Evolutionary conservation across 2,888 invertebrate genomes (phyloP), one percentile per base, ranked within the genome.

Genomic region (Polyploca ridens): DNA sequence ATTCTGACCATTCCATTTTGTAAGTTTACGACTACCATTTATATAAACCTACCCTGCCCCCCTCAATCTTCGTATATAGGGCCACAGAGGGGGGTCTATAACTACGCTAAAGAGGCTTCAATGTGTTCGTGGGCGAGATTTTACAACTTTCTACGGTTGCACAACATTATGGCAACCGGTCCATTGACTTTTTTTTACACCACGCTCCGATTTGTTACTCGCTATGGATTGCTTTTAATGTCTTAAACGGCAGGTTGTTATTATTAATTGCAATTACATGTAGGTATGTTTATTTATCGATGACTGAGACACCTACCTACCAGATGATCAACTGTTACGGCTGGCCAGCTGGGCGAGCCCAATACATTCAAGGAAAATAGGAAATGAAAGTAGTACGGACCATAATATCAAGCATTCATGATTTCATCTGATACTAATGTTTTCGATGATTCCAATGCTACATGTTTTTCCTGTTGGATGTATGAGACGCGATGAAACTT

Each of bases 121-220:
- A 19, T 54, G 19, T n/a, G 19, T 16, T n/a, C 19, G 54, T 54
- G 54, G 54, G 54, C 54, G 54, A 54, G 54, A 19, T 54, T 54
- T 54, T 54, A 54, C 54, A 54, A 54, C 54, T 54, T 54, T 54
- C 54, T 54, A 54, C 54, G 54, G 54, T 54, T 54, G 54, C 54
- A 54, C 19, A 54, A 54, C 54, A 10, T 54, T 54, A 54, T 54
- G 19, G 54, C 54, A 19, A 54, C 54, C 54, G 54, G 54, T 54
- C 19, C 19, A 19, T 54, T 54, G 54, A 19, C 54, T 16, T 54
- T 54, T 54, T 49, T 54, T 54, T 54, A 54, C 54, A 19, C 54
- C 54, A 54, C 54, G 54, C 19, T 54, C 10, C 54, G 54, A 54
- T 54, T 54, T 19, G 16, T 19, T 19, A 54, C 54, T 46, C 46